Evolutionary conservation across 1,140 invertebrate genomes (phyloP), one percentile per base, ranked within the genome.

Genomic region (Procambarus virginalis): DNA sequence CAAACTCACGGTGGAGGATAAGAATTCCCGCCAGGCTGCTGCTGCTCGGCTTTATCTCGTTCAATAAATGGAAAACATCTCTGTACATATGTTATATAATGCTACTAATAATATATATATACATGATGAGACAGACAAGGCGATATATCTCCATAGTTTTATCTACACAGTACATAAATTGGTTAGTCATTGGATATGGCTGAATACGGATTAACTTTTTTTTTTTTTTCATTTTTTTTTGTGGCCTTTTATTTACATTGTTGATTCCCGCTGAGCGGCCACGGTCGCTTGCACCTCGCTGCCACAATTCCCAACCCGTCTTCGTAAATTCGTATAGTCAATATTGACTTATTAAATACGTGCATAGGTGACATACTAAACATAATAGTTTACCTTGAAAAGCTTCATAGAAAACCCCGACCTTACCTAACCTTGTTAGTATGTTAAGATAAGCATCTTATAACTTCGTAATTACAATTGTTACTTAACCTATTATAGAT

Each of bases 21-120:
- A 6, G 22, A 73, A 34, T 9, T n/a, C 68, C 10, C n/a, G 14
- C 64, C 20, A 73, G 34, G 68, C n/a, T 34, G 68, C 68, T 34
- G 68, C 68, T 73, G 14, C 8, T 14, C 22, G 45, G 4, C 10
- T 34, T 73, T n/a, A 34, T 22, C n/a, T 73, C 34, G 8, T 5
- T 73, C 3, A 6, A 73, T 6, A 34, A 73, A 6, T 34, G 22
- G 22, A 10, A 70, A 22, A 70, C 20, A 70, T 4, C 22, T 73
- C 68, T 73, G 68, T 73, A 73, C 68, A 73, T 73, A 73, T 73
- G n/a, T 34, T 34, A 34, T 73, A 68, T 73, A 73, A 22, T 34
- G 10, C 68, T 73, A 73, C 22, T 73, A 73, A 45, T 34, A 73
- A 20, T 73, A 22, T 73, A 73, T 73, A 73, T 73, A 34, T 73